A percentile compares a stretch with the other conserved stretches of the same genome.
These are phyloP conservation scores for Chionis minor DNA, from an alignment of 2,113 vertebrate species.

Conservation along the genomic window DNA sequence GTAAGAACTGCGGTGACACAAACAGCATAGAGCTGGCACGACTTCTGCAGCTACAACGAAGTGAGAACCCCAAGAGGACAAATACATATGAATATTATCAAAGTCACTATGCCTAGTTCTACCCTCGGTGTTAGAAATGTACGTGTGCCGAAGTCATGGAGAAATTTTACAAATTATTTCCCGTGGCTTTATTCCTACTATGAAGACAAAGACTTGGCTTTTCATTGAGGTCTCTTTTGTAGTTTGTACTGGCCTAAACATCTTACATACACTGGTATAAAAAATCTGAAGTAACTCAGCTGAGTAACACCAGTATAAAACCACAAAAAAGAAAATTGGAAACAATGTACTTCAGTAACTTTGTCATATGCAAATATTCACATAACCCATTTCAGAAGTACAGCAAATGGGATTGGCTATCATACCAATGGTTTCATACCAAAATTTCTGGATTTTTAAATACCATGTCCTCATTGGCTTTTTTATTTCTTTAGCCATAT, in stretches of 20 bases:
- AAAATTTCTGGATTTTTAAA: slow-evolving; percentile 1
- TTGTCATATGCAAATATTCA: background rate
- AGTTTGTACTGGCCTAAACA: background rate
- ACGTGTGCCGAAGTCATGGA: background rate
- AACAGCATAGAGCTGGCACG: background rate
- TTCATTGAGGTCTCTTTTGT: background rate
- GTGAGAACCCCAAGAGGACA: background rate
- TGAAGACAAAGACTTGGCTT: background rate
- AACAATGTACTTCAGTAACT: background rate
- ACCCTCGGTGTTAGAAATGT: background rate
- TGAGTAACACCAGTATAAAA: background rate
- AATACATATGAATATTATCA: background rate
- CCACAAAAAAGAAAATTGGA: background rate
- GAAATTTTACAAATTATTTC: background rate
- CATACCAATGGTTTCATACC: background rate
- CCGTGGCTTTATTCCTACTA: background rate
- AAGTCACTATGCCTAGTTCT: background rate
- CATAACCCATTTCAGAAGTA: background rate
- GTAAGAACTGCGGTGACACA: background rate
- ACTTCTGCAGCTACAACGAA: background rate
- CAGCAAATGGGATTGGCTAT: background rate
- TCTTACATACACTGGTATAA: background rate
- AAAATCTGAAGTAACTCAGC: background rate
- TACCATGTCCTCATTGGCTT: background rate
- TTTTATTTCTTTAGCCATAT: slow-evolving; percentile 1